phyloP scores from a whole-genome alignment of 2,113 vertebrate genomes.

The Phyllostomus hastatus region DNA sequence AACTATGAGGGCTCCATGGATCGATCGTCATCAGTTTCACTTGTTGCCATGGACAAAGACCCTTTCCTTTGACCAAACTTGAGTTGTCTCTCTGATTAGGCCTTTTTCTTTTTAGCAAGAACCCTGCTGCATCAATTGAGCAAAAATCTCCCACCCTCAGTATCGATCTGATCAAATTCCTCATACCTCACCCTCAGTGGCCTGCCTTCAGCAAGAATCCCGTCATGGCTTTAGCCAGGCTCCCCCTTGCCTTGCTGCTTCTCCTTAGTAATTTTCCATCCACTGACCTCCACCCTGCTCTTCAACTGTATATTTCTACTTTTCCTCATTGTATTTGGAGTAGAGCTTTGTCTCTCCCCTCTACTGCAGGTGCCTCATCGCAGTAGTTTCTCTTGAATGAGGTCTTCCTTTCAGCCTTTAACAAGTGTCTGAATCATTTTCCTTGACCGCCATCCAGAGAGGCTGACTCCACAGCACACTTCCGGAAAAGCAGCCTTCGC shows the following conservation, averaged over 20 bases:
- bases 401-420: background rate
- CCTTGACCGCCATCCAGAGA: background rate
- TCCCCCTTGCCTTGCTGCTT: background rate
- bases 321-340: background rate
- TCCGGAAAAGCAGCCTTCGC: background rate
- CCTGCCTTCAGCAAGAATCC: background rate
- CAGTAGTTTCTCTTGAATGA: background rate
- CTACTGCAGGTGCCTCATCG: too few species aligned
- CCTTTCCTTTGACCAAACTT: background rate
- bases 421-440: background rate
- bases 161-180: background rate
- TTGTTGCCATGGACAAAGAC: background rate
- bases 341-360: background rate
- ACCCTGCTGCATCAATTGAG: background rate
- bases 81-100: background rate
- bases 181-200: background rate
- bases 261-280: background rate
- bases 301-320: background rate
- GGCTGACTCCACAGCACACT: background rate
- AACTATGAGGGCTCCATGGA: fast-evolving
- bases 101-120: background rate
- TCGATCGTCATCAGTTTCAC: background rate
- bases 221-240: background rate
- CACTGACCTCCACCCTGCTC: background rate
- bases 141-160: background rate